Conservation (phyloP, 2,797 vertebrate species). For the Acrocephalus scirpaceus region DNA sequence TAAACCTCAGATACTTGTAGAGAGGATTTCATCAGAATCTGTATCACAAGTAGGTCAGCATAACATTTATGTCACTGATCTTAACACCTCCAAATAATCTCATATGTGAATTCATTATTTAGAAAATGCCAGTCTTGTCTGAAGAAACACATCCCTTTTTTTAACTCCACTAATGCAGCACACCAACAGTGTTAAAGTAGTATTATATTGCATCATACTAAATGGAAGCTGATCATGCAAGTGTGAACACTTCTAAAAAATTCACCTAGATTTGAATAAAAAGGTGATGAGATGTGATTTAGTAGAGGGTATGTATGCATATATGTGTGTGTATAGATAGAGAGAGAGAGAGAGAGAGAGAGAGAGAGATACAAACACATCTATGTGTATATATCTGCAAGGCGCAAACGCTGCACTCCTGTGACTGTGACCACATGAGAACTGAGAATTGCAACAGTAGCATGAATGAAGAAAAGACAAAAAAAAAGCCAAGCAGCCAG, state of each 20-base stretch:
- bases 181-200: background rate
- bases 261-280: background rate
- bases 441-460: conserved; percentile 23
- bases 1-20: background rate
- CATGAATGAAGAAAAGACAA: background rate
- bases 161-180: background rate
- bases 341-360: too few species aligned
- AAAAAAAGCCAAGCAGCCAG: background rate
- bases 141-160: background rate
- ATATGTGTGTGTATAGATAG: background rate
- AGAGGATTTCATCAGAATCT: background rate
- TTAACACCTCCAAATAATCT: background rate
- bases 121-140: background rate
- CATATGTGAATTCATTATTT: background rate
- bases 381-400: background rate
- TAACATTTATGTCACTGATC: background rate
- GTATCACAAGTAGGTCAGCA: background rate
- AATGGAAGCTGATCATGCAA: background rate
- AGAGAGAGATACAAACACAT: background rate
- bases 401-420: background rate
- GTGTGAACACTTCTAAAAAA: background rate
- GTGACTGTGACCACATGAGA: background rate
- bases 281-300: background rate
- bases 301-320: background rate
- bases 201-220: background rate